These are phyloP conservation scores for Listrodromus nycthemerus DNA, from an alignment of 2,888 invertebrate species.

Conservation along the genomic window DNA sequence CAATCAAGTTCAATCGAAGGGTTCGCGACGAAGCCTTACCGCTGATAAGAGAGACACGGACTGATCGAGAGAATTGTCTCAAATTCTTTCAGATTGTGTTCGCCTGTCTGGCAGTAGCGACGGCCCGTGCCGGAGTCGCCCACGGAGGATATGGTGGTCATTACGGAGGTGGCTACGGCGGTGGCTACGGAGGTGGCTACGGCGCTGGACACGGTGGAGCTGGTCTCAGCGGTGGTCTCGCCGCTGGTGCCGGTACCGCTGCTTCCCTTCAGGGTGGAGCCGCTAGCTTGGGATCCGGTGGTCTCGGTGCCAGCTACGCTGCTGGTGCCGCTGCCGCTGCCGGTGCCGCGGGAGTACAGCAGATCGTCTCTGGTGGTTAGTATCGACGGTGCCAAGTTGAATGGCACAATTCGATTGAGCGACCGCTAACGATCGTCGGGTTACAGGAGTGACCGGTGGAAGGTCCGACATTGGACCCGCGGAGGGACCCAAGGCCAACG, in stretches of 20 bases:
- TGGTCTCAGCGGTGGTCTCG: slow-evolving; percentile 82
- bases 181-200: slow-evolving; percentile 72
- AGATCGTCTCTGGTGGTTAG: slow-evolving; percentile 83
- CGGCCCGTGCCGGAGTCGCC: slow-evolving; percentile 83
- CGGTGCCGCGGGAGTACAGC: slow-evolving; percentile 83
- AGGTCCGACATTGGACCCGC: slow-evolving; percentile 84
- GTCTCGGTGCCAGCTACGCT: slow-evolving; percentile 83
- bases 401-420: background rate
- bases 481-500: slow-evolving; percentile 84
- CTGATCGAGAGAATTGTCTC: slow-evolving; percentile 32
- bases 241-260: slow-evolving; percentile 83
- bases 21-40: background rate
- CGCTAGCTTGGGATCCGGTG: slow-evolving; percentile 83
- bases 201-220: slow-evolving; percentile 77
- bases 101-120: slow-evolving; percentile 84
- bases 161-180: slow-evolving; percentile 75
- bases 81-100: slow-evolving; percentile 80
- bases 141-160: slow-evolving; percentile 80
- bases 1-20: background rate
- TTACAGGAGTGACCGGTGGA: slow-evolving; percentile 81
- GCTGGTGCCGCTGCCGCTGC: slow-evolving; percentile 83
- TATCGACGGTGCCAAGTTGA: slow-evolving; percentile 48
- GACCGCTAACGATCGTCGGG: slow-evolving; percentile 11
- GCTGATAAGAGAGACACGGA: background rate
- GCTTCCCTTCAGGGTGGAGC: slow-evolving; percentile 83